A percentile compares a stretch with the other conserved stretches of the same genome.
Evolutionary conservation across 2,888 invertebrate species (phyloP).

Genomic region (Lottia gigantea): DNA sequence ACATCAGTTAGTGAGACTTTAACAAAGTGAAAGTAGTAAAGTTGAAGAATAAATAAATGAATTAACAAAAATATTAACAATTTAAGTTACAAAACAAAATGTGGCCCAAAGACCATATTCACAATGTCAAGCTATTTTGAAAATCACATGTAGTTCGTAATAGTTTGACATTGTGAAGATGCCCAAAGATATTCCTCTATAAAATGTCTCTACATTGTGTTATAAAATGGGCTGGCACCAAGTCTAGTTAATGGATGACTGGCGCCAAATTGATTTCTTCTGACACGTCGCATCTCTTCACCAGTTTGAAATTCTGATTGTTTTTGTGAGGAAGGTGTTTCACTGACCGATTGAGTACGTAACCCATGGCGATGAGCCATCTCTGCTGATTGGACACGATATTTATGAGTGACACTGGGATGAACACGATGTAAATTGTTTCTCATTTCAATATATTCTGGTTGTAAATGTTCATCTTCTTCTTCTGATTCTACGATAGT

Average conservation of each 20-base stretch:
- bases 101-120: too few species aligned
- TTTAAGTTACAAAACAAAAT: too few species aligned
- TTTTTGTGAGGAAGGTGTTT: background rate
- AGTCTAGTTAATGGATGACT: constrained; percentile 82
- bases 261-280: constrained; percentile 79
- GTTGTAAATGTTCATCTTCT: background rate
- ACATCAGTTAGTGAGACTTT: too few species aligned
- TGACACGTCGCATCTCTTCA: constrained; percentile 15
- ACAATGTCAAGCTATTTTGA: too few species aligned
- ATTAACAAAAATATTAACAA: too few species aligned
- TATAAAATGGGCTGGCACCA: constrained; percentile 46
- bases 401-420: background rate
- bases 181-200: too few species aligned
- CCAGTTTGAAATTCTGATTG: background rate
- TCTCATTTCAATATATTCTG: constrained; percentile 1
- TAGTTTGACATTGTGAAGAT: too few species aligned
- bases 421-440: background rate
- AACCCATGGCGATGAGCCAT: background rate
- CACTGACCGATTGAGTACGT: constrained; percentile 1
- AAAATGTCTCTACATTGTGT: constrained; percentile 45
- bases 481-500: background rate
- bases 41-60: too few species aligned
- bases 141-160: too few species aligned
- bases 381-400: background rate
- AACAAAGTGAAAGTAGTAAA: too few species aligned